Percentiles rank a stretch among this genome's conserved stretches.
Conservation (phyloP, 2,797 vertebrate species). For the Gallinago solitaria region DNA sequence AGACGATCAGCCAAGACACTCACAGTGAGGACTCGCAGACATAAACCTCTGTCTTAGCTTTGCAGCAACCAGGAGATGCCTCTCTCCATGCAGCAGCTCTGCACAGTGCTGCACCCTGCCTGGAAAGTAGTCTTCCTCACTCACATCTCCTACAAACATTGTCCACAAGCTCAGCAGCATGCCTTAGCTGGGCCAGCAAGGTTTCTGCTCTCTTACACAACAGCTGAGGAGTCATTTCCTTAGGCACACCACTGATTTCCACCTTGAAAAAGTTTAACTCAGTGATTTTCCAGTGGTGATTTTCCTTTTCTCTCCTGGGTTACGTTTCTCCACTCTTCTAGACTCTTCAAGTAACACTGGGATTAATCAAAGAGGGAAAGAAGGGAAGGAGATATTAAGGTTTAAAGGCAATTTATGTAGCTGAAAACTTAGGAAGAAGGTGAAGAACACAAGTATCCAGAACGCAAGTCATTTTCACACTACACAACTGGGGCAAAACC, state of each 20-base stretch:
- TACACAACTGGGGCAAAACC: fast-evolving
- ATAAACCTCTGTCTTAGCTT: not conserved
- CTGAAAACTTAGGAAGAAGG: not conserved
- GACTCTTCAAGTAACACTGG: not conserved
- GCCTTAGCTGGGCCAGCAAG: not conserved
- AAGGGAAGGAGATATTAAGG: not conserved
- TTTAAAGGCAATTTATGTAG: not conserved
- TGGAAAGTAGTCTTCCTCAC: not conserved
- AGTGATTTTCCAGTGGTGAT: not conserved
- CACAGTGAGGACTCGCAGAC: not conserved
- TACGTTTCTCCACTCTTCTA: not conserved
- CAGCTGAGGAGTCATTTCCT: not conserved
- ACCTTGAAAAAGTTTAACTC: not conserved
- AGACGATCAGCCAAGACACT: not conserved
- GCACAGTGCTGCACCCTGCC: not conserved
- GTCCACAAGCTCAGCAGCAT: not conserved
- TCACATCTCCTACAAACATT: not conserved
- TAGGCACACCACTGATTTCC: not conserved
- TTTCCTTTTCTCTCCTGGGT: not conserved
- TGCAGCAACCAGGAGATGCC: not conserved
- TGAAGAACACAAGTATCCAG: not conserved
- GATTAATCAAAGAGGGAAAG: not conserved
- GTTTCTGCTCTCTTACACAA: not conserved
- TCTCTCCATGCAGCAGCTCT: not conserved
- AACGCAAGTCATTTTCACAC: not conserved